Conservation (phyloP, 2,888 invertebrate species). For the Nemotelus nigrinus region DNA sequence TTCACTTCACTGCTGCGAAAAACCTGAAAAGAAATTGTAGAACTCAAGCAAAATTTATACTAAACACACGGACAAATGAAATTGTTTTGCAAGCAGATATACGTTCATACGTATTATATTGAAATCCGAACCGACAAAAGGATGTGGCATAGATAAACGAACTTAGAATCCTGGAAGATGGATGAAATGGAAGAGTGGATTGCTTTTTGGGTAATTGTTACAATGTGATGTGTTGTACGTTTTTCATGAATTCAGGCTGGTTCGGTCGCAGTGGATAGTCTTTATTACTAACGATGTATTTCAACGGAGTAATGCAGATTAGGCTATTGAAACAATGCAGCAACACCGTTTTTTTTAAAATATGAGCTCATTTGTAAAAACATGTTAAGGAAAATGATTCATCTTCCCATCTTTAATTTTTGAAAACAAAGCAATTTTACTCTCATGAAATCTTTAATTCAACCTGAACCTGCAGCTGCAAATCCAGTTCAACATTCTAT, state of each 20-base stretch:
- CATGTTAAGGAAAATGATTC: no score
- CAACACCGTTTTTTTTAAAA: no score
- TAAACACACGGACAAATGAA: slow-evolving; percentile 39
- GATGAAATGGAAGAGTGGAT: slow-evolving; percentile 45
- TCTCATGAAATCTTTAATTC: no score
- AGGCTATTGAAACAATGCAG: no score
- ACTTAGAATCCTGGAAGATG: slow-evolving; percentile 46
- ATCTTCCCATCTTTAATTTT: no score
- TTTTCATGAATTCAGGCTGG: not conserved
- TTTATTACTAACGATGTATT: no score
- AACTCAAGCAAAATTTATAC: slow-evolving; percentile 38
- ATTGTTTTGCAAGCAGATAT: slow-evolving; percentile 30
- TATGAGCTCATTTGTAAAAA: no score
- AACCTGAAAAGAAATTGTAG: slow-evolving; percentile 43
- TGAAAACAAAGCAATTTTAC: no score
- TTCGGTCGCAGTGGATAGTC: not conserved
- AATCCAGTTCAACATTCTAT: no score
- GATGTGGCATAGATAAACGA: slow-evolving; percentile 47
- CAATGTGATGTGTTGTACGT: slow-evolving; percentile 8
- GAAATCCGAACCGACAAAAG: slow-evolving; percentile 41
- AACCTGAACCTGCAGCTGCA: no score
- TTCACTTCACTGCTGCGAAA: slow-evolving; percentile 34
- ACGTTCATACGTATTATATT: slow-evolving; percentile 14
- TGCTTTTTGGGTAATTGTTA: slow-evolving; percentile 47
- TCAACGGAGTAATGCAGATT: no score